These are phyloP conservation scores for Notiomystis cincta DNA, from an alignment of 2,113 vertebrate genomes.

Conservation along the genomic window DNA sequence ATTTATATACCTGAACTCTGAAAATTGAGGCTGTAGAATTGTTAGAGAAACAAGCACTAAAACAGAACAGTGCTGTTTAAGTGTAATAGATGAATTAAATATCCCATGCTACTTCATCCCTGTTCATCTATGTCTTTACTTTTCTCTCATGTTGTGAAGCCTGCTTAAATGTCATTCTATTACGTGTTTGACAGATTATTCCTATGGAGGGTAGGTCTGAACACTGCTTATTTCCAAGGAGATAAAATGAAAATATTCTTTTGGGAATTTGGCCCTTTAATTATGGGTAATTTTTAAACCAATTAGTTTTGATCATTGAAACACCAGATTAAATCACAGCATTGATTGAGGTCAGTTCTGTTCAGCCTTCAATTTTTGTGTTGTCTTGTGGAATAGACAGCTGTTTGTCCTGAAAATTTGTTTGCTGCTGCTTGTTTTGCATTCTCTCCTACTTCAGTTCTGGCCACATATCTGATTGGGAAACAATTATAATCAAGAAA, in stretches of 20 bases:
- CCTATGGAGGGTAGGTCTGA: neutral
- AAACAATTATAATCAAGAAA: neutral
- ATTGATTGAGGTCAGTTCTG: neutral
- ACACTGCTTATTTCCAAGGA: neutral
- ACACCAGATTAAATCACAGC: neutral
- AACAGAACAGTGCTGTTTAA: neutral
- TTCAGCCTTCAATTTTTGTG: neutral
- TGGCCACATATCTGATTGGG: neutral
- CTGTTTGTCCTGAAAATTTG: neutral
- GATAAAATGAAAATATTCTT: neutral
- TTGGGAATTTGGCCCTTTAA: slow-evolving; percentile 9
- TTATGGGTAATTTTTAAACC: neutral
- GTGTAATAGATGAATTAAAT: neutral
- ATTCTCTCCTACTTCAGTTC: neutral
- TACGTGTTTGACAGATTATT: neutral
- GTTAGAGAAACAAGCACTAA: neutral
- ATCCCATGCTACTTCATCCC: neutral
- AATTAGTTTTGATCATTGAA: neutral
- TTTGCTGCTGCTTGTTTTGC: neutral
- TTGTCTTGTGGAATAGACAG: neutral
- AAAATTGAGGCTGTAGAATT: neutral
- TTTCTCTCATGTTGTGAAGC: neutral
- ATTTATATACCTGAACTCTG: neutral
- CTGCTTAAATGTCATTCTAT: neutral
- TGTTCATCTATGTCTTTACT: neutral